A percentile compares a stretch with the other conserved stretches of the same genome.
phyloP scores from a whole-genome alignment of 1,140 invertebrate genomes.

The Euura lappo region DNA sequence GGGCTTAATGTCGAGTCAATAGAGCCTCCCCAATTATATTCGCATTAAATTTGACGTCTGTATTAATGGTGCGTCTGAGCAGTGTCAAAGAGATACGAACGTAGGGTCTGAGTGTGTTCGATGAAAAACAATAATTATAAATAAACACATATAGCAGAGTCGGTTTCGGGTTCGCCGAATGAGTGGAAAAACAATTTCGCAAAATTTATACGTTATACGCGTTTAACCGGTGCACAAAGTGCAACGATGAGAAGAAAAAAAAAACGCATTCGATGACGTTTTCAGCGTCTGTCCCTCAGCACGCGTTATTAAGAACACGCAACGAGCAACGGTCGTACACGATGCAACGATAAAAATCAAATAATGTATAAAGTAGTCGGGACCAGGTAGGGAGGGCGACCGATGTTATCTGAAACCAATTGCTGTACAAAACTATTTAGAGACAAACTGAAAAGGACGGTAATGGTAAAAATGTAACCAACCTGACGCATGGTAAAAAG shows the following conservation, averaged over 20 bases:
- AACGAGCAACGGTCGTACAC: constrained; percentile 10
- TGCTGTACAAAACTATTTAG: constrained; percentile 20
- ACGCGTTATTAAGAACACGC: constrained; percentile 29
- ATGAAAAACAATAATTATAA: background rate
- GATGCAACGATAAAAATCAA: constrained; percentile 33
- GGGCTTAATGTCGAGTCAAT: background rate
- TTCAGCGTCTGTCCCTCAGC: background rate
- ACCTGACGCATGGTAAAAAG: too few relatives aligned
- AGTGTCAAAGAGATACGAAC: background rate
- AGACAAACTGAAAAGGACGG: too few relatives aligned
- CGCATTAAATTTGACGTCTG: background rate
- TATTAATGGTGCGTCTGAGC: background rate
- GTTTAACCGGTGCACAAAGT: background rate
- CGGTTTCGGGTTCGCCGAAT: too few relatives aligned
- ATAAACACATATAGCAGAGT: too few relatives aligned
- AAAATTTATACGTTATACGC: background rate
- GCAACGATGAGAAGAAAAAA: background rate
- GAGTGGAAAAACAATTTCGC: background rate
- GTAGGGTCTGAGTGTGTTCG: background rate
- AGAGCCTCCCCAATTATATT: background rate
- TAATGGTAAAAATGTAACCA: too few relatives aligned
- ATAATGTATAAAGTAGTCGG: constrained; percentile 28
- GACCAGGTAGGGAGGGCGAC: background rate
- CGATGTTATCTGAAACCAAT: constrained; percentile 27
- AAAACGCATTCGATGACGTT: constrained; percentile 2